These are phyloP conservation scores for Columbina picui DNA, from an alignment of 2,113 vertebrate species.

Conservation along the genomic window DNA sequence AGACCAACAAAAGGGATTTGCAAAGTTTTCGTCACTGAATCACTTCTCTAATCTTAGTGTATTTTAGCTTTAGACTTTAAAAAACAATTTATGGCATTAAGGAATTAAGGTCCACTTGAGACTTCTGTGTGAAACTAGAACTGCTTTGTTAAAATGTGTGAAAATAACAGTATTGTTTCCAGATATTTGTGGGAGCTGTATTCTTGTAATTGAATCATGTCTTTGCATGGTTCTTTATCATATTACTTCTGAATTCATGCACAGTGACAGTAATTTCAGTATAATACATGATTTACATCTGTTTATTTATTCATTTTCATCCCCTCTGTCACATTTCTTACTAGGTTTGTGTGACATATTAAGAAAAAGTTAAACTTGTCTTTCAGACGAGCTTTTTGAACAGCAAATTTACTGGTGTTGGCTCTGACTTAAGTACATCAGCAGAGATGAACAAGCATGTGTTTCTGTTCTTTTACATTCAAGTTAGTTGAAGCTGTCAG, in stretches of 20 bases:
- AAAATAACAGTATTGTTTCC: conserved; percentile 1
- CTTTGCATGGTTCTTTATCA: conserved; percentile 1
- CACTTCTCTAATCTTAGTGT: fast-evolving
- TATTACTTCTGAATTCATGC: conserved; percentile 17
- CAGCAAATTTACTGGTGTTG: not conserved
- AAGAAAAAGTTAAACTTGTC: not conserved
- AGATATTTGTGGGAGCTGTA: not conserved
- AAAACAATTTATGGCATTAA: not conserved
- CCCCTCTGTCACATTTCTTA: not conserved
- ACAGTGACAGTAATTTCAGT: conserved; percentile 16
- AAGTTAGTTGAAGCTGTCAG: not conserved
- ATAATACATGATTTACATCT: not conserved
- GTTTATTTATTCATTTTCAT: not conserved
- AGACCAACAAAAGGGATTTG: not conserved
- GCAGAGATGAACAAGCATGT: not conserved
- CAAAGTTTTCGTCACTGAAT: not conserved
- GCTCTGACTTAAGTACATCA: not conserved
- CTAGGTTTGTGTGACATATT: not conserved
- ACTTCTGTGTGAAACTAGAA: not conserved
- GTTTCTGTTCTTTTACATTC: not conserved
- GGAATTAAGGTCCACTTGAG: not conserved
- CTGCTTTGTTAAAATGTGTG: not conserved
- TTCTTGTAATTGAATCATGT: conserved; percentile 32
- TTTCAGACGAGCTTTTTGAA: not conserved
- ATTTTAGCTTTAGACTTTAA: not conserved